Percentiles rank a stretch among this genome's conserved stretches.
These are phyloP conservation scores for Rhombomys opimus DNA, from an alignment of 2,113 vertebrate genomes.

Conservation along the genomic window DNA sequence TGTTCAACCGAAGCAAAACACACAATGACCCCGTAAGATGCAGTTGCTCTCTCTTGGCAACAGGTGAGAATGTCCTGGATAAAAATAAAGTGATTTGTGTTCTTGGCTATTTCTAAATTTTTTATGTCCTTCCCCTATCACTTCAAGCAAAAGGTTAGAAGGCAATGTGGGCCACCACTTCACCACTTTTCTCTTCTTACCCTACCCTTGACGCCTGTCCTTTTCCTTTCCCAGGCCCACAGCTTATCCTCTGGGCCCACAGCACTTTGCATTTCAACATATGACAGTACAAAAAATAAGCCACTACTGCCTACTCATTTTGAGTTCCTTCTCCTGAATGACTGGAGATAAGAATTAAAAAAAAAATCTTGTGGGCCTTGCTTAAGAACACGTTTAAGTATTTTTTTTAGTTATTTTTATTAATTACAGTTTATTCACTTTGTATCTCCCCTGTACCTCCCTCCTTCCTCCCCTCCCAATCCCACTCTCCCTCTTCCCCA, in stretches of 20 bases:
- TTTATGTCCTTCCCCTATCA: neutral
- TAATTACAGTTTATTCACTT: no score
- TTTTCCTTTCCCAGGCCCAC: neutral
- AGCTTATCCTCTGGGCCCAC: neutral
- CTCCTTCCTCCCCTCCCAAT: no score
- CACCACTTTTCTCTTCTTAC: neutral
- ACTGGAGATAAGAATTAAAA: neutral
- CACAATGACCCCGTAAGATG: neutral
- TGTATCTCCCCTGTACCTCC: no score
- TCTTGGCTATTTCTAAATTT: neutral
- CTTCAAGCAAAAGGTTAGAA: neutral
- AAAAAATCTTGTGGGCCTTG: neutral
- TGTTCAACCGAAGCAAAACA: conserved; percentile 40
- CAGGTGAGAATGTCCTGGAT: neutral
- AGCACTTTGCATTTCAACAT: neutral
- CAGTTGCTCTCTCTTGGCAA: neutral
- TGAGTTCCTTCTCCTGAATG: conserved; percentile 35
- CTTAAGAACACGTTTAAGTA: neutral
- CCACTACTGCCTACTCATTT: neutral
- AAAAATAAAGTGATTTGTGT: neutral
- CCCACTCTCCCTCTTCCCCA: no score
- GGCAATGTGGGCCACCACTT: no score
- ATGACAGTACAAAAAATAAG: neutral
- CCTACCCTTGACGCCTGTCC: neutral
- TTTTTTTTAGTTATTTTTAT: neutral